phyloP scores from a whole-genome alignment of 2,113 vertebrate species.

The Marmota monax region DNA sequence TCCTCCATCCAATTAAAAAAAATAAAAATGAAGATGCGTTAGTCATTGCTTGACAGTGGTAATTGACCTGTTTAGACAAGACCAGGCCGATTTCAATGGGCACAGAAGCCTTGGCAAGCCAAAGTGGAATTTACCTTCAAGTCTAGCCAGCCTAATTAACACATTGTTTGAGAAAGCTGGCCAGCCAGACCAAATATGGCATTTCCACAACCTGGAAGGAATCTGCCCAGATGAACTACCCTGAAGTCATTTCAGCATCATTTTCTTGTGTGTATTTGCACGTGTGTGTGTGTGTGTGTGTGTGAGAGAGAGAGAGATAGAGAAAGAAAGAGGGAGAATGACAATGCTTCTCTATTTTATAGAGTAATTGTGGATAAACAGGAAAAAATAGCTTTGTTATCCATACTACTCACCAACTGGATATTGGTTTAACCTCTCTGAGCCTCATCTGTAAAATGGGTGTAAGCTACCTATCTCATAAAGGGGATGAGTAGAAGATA shows the following conservation, averaged over 20 bases:
- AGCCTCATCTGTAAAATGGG: constrained; percentile 43
- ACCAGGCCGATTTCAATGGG: constrained; percentile 82
- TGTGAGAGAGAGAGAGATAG: neutral
- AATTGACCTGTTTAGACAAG: constrained; percentile 86
- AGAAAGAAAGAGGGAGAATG: neutral
- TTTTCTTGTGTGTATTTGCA: constrained; percentile 43
- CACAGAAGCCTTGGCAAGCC: constrained; percentile 79
- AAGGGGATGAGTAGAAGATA: neutral
- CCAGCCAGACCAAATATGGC: constrained; percentile 72
- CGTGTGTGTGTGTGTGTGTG: neutral
- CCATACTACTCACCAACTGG: neutral
- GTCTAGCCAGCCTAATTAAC: constrained; percentile 84
- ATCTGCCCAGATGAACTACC: neutral
- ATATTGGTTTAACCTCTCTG: neutral
- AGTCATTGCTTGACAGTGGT: constrained; percentile 84
- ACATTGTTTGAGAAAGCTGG: constrained; percentile 72
- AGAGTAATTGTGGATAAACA: neutral
- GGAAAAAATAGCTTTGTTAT: neutral
- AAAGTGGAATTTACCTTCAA: constrained; percentile 82
- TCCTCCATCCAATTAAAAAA: constrained; percentile 80
- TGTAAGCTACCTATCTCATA: neutral
- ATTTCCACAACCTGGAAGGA: constrained; percentile 61
- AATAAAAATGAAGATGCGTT: constrained; percentile 66
- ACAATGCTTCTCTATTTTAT: neutral
- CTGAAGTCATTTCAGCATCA: constrained; percentile 52